Conservation (phyloP, 2,113 vertebrate genomes). For the Trichomycterus rosablanca region DNA sequence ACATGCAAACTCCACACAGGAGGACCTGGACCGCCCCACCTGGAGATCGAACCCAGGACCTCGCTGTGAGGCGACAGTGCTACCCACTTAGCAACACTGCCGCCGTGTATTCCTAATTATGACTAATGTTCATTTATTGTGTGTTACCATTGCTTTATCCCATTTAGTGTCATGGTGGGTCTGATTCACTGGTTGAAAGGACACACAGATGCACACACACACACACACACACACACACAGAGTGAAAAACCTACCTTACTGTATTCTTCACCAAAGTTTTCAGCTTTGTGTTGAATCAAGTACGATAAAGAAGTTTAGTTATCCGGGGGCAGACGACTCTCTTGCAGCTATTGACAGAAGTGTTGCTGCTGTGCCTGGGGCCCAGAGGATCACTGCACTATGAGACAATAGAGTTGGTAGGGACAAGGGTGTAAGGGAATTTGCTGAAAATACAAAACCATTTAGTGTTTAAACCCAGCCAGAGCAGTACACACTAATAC, state of each 20-base stretch:
- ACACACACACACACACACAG: no score
- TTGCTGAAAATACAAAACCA: slow-evolving; percentile 75
- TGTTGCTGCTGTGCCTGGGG: slow-evolving; percentile 63
- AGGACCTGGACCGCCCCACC: no score
- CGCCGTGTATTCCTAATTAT: no score
- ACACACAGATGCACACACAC: no score
- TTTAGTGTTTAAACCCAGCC: slow-evolving; percentile 50
- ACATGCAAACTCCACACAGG: no score
- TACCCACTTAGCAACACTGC: no score
- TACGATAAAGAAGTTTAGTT: slow-evolving; percentile 54
- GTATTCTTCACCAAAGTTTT: slow-evolving; percentile 13
- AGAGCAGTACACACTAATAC: slow-evolving; percentile 48
- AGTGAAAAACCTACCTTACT: slow-evolving; percentile 53
- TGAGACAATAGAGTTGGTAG: slow-evolving; percentile 56
- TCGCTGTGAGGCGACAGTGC: no score
- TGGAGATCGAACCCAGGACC: no score
- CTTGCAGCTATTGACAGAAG: slow-evolving; percentile 48
- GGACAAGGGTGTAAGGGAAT: slow-evolving; percentile 69
- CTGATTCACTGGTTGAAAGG: no score
- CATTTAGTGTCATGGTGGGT: no score
- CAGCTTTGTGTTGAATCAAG: slow-evolving; percentile 49
- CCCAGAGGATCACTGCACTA: slow-evolving; percentile 49
- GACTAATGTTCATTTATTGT: no score
- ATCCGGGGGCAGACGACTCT: slow-evolving; percentile 47
- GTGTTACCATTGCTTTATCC: no score